Base-by-base conservation (phyloP, 2,888 invertebrate species). In the Pheosia gnoma region DNA sequence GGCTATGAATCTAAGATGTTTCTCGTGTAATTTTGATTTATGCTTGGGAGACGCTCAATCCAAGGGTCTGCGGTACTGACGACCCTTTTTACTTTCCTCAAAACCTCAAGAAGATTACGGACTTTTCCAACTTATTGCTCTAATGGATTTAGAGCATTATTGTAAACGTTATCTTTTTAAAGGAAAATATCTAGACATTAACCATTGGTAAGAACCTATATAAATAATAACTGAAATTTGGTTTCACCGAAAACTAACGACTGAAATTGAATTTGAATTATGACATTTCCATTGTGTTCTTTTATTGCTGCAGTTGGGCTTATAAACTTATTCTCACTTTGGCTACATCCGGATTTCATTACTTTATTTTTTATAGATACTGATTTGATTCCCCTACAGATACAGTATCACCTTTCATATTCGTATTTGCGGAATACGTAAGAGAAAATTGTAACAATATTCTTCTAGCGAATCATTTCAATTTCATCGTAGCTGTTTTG, bases 1-100 rank as follows among this genome's bases (percentile, higher is more conserved):
- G 62, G 78, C 74, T 74, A 79, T 80, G 79, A 82, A 77, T 81
- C 80, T 84, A 81, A 87, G 83, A 83, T 85, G 85, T 84, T 88
- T 87, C 83, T 83, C 84, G 79, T 86, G 87, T 88, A 85, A 84
- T 86, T 88, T 86, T 86, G 88, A 87, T 90, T 88, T 88, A 88
- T 87, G 84, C 81, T 71, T 70, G 68, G 68, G 74, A 78, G 77
- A 79, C 75, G 78, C 72, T 80, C 78, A 82, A 83, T 80, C 79
- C 76, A 77, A 75, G 79, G 61, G 77, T 82, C 78, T 79, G 73
- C 70, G 72, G 73, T 72, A 72, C 72, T 77, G 75, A 68, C 75
- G 82, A 84, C 82, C 84, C 81, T 85, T 83, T 84, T 84, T 81
- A 78, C 78, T 82, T 77, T 75, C 63, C 65, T 71, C 74, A 79